Evolutionary conservation across 2,113 vertebrate species (phyloP), one percentile per base, ranked within the genome.

Genomic region (Ardeotis arabs): DNA sequence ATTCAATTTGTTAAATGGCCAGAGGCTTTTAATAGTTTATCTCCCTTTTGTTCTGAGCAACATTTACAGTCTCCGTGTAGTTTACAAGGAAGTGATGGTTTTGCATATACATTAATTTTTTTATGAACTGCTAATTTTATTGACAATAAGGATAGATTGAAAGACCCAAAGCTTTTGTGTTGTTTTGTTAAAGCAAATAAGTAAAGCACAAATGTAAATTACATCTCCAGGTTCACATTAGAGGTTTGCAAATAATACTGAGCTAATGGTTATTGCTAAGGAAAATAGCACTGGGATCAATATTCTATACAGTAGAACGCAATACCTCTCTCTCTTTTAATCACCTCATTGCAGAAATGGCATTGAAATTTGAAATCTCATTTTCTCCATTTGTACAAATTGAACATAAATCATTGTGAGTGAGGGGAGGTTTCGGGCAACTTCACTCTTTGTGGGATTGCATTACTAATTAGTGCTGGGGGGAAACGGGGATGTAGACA

Each of bases 281-380:
- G 99, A 99, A 99, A 99, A 99, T 99, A 99, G 99, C 99, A 98
- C 97, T 97, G 98, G 99, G 99, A 99, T 99, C 99, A 99, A 99
- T 99, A 99, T 98, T 98, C 98, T 98, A 98, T 98, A 98, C 97
- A 98, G 98, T 98, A 97, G 89, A 98, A 98, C 97, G 98, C 98
- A 99, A 99, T 99, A 99, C 99, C 98, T 99, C 99, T 98, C 98
- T 99, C 98, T 98, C 98, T 99, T 98, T 99, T 99, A 99, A 99
- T 99, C 99, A 98, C 98, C 98, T 98, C 98, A 98, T 99, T 99
- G 98, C 98, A 98, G 98, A 99, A 99, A 99, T 98, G 99, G 99
- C 99, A 99, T 98, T 98, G 99, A 99, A 99, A 98, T 98, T 98
- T 98, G 98, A 98, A 98, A 99, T 99, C 98, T 98, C 98, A 98